Percentiles rank a stretch among this genome's conserved stretches.
Conservation (phyloP, 2,888 invertebrate species). For the Clusia tigrina region DNA sequence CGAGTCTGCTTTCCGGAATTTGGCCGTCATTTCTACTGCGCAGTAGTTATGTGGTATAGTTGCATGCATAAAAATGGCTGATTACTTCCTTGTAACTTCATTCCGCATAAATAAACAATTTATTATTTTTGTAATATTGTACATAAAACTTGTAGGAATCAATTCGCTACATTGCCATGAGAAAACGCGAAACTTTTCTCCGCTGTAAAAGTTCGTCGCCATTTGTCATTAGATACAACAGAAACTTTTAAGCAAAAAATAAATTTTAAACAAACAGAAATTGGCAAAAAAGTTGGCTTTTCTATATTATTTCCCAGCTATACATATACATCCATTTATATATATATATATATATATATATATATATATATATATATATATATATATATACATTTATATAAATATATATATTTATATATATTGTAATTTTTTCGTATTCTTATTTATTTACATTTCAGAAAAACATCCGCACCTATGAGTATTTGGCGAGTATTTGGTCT, state of each 20-base stretch:
- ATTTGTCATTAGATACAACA: conserved; percentile 54
- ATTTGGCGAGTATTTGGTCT: not conserved
- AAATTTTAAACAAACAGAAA: conserved; percentile 39
- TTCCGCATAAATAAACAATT: conserved; percentile 9
- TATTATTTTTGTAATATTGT: not conserved
- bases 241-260: conserved; percentile 55
- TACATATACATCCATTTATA: not conserved
- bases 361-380: not conserved
- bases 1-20: too few relatives aligned
- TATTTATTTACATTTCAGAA: not conserved
- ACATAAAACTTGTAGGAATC: not conserved
- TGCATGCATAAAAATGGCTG: too few relatives aligned
- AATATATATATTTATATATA: not conserved
- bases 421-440: not conserved
- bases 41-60: too few relatives aligned
- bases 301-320: conserved; percentile 3
- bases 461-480: conserved; percentile 6
- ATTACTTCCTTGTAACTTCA: not conserved
- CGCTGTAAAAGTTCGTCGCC: conserved; percentile 47
- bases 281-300: conserved; percentile 7
- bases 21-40: too few relatives aligned
- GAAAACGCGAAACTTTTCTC: not conserved
- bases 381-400: too few relatives aligned
- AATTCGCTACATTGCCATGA: not conserved
- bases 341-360: not conserved